Base-by-base conservation (phyloP, 2,888 invertebrate genomes). In the Syrphus vitripennis region DNA sequence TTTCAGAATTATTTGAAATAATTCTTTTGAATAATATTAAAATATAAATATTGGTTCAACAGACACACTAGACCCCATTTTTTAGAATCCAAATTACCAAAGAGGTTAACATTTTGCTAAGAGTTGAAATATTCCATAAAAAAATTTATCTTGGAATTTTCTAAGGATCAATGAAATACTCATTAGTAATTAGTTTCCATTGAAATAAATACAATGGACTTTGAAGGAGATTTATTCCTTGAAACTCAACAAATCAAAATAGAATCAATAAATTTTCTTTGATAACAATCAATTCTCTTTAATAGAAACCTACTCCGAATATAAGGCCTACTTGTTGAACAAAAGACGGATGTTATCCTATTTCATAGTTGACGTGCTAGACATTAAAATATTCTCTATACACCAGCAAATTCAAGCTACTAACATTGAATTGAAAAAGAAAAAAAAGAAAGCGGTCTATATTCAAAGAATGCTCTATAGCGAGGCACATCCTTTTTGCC, bases 331-430 rank as follows among this genome's bases (percentile, higher is more conserved):
- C 26, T 53, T 42, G 21, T 63, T 69, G 34, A 63, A 69, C 61
- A 75, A 65, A 29, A 29, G 29, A 67, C 40, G 12, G 34, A 61
- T 50, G 40, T 65, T n/a, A 82, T 48, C 77, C 42, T 40, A 26
- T 59, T 69, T 65, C 21, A 65, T 45, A 71, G 65, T 59, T 72
- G 71, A 77, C 77, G 57, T 77, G 45, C 29, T 37, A 45, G 67
- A 78, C 61, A 78, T 71, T 78, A 21, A 77, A 77, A 78, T 71
- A 71, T 77, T 78, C 48, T n/a, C n/a, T n/a, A 50, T 77, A 19
- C 40, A n/a, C n/a, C n/a, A 40, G 12, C 57, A 71, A 72, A 34
- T 77, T 59, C 59, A 57, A 61, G 59, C 31, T 10, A 37, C 5
- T 9, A 45, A 14, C 45, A 48, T 10, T 21, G 5, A 24, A 19